A percentile compares a stretch with the other conserved stretches of the same genome.
Conservation (phyloP, 2,888 invertebrate genomes). For the Dendrolimus pini region DNA sequence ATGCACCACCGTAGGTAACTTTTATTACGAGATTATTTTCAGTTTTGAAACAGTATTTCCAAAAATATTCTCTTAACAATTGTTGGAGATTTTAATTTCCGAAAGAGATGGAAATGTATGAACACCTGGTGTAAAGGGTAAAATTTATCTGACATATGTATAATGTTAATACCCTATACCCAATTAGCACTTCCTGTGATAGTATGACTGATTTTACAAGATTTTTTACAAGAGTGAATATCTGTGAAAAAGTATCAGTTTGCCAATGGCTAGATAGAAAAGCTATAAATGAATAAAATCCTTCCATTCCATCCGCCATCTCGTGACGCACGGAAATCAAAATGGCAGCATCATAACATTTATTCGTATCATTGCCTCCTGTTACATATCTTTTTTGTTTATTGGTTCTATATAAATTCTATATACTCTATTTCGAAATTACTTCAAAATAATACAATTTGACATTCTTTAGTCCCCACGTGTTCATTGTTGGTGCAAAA, state of each 20-base stretch:
- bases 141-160: too few relatives aligned
- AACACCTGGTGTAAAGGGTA: too few relatives aligned
- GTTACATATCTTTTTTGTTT: background rate
- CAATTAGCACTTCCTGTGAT: background rate
- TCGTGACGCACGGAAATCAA: background rate
- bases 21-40: too few relatives aligned
- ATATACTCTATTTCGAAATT: background rate
- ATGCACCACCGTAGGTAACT: too few relatives aligned
- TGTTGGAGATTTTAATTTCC: too few relatives aligned
- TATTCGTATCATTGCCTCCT: too few relatives aligned
- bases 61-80: too few relatives aligned
- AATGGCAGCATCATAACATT: background rate
- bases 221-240: background rate
- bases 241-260: background rate
- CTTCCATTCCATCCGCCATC: background rate
- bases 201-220: background rate
- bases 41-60: too few relatives aligned
- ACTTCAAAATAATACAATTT: conserved; percentile 17
- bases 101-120: too few relatives aligned
- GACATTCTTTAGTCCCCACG: conserved; percentile 35
- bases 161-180: background rate
- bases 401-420: background rate
- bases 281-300: too few relatives aligned
- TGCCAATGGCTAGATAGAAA: too few relatives aligned
- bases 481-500: conserved; percentile 65